Evolutionary conservation across 2,888 invertebrate species (phyloP), one percentile per base, ranked within the genome.

Genomic region (Elegia similella): DNA sequence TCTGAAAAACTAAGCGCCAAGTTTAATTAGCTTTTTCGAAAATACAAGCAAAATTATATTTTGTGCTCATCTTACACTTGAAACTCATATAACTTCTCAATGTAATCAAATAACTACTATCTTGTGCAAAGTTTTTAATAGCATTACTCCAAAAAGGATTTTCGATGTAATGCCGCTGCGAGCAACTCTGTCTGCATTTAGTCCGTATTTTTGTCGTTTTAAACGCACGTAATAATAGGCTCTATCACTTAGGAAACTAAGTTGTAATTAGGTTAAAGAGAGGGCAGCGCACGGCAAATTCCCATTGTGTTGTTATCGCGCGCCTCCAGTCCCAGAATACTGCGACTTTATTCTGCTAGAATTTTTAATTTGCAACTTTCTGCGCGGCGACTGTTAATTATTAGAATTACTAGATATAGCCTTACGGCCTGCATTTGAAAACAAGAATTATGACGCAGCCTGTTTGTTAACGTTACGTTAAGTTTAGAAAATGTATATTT

Each of bases 251-350:
- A 47, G 48, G 48, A 8, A 34, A 48, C 72, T 80, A 76, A 78
- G 79, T 80, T 66, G 78, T 83, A 79, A 86, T 84, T 85, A 80
- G 80, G 73, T 79, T 77, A 79, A 73, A 72, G 69, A 69, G 73
- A 69, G 56, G 80, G 75, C 84, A 83, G 74, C 75, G 79, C 82
- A 78, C 76, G 75, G 83, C 80, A 84, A 85, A 85, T 80, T 84
- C 82, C 86, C 72, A 86, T 89, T 89, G 89, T 89, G 70, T 61
- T 77, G 80, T 89, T 89, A 89, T 89, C 89, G 81, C 69, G 76
- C 63, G 65, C 68, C 80, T 78, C 82, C 88, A 89, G 84, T 73
- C 78, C 71, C 70, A 69, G 71, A 76, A 77, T 74, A 75, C 74
- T 72, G 70, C 78, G 81, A 88, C 86, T 88, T 88, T 87, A 86